Evolutionary conservation across 2,888 invertebrate genomes (phyloP), one percentile per base, ranked within the genome.

Genomic region (Danaus chrysippus): DNA sequence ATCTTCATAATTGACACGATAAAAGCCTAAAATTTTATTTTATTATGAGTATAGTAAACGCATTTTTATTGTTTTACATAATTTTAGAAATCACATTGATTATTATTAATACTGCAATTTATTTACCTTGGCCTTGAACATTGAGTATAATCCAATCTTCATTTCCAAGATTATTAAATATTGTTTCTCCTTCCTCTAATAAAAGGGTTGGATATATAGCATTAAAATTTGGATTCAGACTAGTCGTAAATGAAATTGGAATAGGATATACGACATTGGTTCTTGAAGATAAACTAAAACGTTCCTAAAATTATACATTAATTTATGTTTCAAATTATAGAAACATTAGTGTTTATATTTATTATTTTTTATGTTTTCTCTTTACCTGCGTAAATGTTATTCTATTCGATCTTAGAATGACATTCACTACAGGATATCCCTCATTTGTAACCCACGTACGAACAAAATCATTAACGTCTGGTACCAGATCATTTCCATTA

Each of bases 1-100:
- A 1, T 65, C 66, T 65, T 94, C 94, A 73, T 95, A 95, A 76
- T 94, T 94, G 0, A 95, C 95, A 64, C 95, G 90, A 73, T 94
- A 95, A 71, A 92, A 93, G 17, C 93, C 94, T 89, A 62, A 34
- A 58, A 61, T 44, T 58, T 52, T 11, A 53, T 23, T 59, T 56
- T 53, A 46, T 58, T 49, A 52, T 23, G 12, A 10, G 19, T 57
- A 13, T 17, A 1, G 19, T 23, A 5, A 46, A 42, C 54, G 9
- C n/a, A 13, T 43, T 15, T 19, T n/a, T 19, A 23, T 23, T 23
- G 23, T 23, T 23, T 3, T 23, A 23, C 3, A 23, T 23, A 23
- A 34, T 0, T 34, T 34, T 1, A 34, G 23, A 34, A 34, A 34
- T 34, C 23, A 34, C 23, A 5, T 34, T 34, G 23, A 34, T 34